These are phyloP conservation scores for Malurus melanocephalus DNA, from an alignment of 2,113 vertebrate species.

Conservation along the genomic window DNA sequence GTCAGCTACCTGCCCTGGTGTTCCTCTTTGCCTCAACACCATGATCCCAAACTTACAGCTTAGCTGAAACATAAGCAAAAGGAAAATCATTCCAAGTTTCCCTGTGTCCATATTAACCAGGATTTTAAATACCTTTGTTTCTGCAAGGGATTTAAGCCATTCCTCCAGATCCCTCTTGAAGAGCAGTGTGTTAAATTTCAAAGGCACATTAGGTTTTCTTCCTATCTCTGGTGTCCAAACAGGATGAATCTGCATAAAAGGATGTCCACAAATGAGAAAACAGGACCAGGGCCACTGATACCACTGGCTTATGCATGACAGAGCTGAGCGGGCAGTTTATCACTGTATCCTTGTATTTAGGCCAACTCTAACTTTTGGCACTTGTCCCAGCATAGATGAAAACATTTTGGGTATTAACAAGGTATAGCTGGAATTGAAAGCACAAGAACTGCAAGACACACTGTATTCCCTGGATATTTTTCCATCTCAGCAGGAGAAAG, in stretches of 20 bases:
- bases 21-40: background rate
- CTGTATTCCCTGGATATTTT: background rate
- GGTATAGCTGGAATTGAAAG: background rate
- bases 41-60: background rate
- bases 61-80: background rate
- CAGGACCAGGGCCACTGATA: background rate
- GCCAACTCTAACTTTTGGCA: background rate
- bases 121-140: constrained; percentile 6
- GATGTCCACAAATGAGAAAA: background rate
- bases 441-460: background rate
- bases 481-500: background rate
- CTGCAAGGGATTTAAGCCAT: background rate
- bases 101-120: background rate
- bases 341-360: constrained; percentile 5
- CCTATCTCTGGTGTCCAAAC: background rate
- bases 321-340: background rate
- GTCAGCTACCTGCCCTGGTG: background rate
- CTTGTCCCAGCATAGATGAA: background rate
- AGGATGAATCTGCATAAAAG: background rate
- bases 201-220: background rate
- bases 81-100: background rate
- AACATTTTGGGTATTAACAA: constrained; percentile 11
- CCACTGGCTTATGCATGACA: background rate
- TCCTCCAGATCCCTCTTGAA: background rate
- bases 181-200: constrained; percentile 2